Percentiles rank a stretch among this genome's conserved stretches.
Evolutionary conservation across 2,888 invertebrate species (phyloP).

Genomic region (Acanthosepion lycidas): DNA sequence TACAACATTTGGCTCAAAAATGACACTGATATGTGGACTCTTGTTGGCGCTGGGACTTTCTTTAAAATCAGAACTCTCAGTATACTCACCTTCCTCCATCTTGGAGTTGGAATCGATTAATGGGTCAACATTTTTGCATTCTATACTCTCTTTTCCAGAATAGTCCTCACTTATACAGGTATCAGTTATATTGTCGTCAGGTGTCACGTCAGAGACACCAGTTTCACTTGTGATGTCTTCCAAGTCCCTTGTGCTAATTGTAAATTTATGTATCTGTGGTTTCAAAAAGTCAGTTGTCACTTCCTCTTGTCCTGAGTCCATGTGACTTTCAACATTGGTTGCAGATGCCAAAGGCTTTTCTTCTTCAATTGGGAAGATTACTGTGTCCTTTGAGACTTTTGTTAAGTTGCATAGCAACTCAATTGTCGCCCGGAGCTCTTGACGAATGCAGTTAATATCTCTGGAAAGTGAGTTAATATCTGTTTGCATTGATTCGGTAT

Average conservation of each 20-base stretch:
- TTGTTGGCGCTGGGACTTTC: not conserved
- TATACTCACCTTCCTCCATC: not conserved
- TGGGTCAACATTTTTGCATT: not conserved
- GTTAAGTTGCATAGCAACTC: not conserved
- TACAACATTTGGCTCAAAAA: not conserved
- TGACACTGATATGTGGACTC: slow-evolving; percentile 35
- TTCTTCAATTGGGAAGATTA: not conserved
- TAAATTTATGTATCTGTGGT: not conserved
- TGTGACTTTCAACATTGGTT: not conserved
- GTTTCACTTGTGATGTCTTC: not conserved
- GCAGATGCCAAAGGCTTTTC: no score
- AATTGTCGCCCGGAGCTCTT: not conserved
- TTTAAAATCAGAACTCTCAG: not conserved
- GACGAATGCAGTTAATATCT: not conserved
- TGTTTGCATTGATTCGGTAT: not conserved
- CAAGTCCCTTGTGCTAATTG: not conserved
- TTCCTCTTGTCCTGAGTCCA: not conserved
- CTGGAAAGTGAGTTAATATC: not conserved
- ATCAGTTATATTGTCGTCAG: not conserved
- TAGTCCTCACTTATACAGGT: not conserved
- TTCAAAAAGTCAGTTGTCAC: not conserved
- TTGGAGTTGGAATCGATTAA: not conserved
- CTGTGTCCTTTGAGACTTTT: not conserved
- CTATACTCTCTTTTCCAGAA: not conserved
- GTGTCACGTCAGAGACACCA: slow-evolving; percentile 3